Percentiles rank a stretch among this genome's conserved stretches.
These are phyloP conservation scores for Heterodera carotae DNA, from an alignment of 1,140 invertebrate genomes.

Conservation along the genomic window DNA sequence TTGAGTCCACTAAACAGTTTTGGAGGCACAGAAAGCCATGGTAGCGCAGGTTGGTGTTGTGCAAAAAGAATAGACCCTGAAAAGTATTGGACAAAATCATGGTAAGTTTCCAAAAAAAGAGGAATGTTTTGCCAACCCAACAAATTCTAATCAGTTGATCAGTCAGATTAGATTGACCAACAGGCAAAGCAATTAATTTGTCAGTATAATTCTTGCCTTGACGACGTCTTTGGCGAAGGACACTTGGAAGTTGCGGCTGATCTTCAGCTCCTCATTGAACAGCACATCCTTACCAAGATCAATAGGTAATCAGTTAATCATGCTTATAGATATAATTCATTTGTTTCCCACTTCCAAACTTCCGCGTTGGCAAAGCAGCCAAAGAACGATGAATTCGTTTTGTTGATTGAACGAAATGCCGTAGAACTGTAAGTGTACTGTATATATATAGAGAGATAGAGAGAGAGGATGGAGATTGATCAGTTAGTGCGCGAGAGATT, in stretches of 20 bases:
- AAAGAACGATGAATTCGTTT: constrained; percentile 63
- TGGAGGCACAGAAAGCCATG: constrained; percentile 64
- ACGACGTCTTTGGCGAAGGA: constrained; percentile 65
- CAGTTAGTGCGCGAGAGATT: no score
- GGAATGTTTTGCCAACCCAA: no score
- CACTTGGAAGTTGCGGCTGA: constrained; percentile 64
- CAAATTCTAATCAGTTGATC: no score
- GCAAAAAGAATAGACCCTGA: constrained; percentile 59
- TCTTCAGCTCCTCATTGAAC: constrained; percentile 64
- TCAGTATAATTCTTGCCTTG: no score
- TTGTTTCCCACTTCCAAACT: constrained; percentile 53
- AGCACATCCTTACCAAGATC: constrained; percentile 55
- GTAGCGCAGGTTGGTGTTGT: constrained; percentile 54
- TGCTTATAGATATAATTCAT: no score
- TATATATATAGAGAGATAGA: no score
- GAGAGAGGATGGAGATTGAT: not conserved
- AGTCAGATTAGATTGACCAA: not conserved
- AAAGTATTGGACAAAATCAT: constrained; percentile 16
- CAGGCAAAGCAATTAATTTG: no score
- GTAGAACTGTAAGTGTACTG: no score
- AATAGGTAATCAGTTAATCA: not conserved
- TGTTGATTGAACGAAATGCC: constrained; percentile 65
- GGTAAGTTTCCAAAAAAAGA: no score
- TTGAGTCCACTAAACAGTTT: constrained; percentile 65
- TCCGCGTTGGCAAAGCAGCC: constrained; percentile 61